Percentiles rank a stretch among this genome's conserved stretches.
phyloP scores from a whole-genome alignment of 35 echinoderm and acorn worm species.

The Lytechinus variegatus region DNA sequence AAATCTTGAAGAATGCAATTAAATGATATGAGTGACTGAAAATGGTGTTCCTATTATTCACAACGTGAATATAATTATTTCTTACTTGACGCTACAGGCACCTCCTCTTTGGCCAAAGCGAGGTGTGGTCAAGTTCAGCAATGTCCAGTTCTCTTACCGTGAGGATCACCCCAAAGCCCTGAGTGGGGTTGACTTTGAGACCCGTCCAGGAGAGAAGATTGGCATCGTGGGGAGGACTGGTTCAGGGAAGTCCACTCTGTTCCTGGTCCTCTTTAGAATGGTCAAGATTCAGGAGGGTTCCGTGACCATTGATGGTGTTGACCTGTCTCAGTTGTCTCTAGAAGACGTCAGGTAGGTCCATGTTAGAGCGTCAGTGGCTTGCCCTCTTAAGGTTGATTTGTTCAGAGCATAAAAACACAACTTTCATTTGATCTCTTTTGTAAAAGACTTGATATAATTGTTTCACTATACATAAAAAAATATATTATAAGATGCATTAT shows the following conservation, averaged over 20 bases:
- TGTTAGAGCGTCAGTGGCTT: background rate
- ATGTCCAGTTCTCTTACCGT: slow-evolving; percentile 61
- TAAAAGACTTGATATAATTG: no score
- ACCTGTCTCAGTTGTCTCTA: slow-evolving; percentile 42
- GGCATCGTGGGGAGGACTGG: slow-evolving; percentile 79
- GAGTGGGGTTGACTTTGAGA: slow-evolving; percentile 59
- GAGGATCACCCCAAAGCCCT: slow-evolving; percentile 61
- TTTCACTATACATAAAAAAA: no score
- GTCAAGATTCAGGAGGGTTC: slow-evolving; percentile 59
- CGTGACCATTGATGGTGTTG: slow-evolving; percentile 62
- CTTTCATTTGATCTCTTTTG: no score
- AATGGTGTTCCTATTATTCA: no score
- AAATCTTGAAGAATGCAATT: no score
- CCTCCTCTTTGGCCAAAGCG: slow-evolving; percentile 44
- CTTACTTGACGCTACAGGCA: slow-evolving; percentile 1
- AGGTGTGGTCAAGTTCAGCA: slow-evolving; percentile 47
- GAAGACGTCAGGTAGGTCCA: slow-evolving; percentile 57
- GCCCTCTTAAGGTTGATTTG: background rate
- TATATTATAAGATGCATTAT: no score
- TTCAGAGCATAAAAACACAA: no score
- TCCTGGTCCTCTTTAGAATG: slow-evolving; percentile 66
- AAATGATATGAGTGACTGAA: no score
- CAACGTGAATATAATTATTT: background rate
- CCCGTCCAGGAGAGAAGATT: slow-evolving; percentile 66
- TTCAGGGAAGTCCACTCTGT: slow-evolving; percentile 70